Conservation (phyloP, 92 coral and sea anemone species). For the Diadumene lineata region DNA sequence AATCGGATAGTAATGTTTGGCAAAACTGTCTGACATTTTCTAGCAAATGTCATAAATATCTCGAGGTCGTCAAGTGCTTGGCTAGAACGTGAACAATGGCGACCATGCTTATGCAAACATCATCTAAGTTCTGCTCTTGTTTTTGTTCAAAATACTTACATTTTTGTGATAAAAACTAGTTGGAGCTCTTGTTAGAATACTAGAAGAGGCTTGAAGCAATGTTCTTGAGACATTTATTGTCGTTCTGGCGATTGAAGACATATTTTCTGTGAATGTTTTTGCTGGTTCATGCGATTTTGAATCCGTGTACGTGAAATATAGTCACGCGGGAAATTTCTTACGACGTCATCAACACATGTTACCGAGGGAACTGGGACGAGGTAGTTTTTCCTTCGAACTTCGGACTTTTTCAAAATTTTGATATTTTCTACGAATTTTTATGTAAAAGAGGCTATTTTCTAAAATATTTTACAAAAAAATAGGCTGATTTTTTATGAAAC, state of each 20-base stretch:
- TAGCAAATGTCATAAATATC: too few relatives aligned
- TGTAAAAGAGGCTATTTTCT: too few relatives aligned
- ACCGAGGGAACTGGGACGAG: background rate
- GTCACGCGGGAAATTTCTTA: slow-evolving; percentile 6
- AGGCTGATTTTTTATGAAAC: too few relatives aligned
- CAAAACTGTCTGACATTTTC: too few relatives aligned
- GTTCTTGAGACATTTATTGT: slow-evolving; percentile 34
- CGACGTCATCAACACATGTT: slow-evolving; percentile 12
- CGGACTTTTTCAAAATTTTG: background rate
- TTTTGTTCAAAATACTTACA: slow-evolving; percentile 37
- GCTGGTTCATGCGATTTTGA: background rate
- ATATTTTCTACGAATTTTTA: too few relatives aligned
- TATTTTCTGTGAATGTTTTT: slow-evolving; percentile 12
- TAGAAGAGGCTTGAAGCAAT: slow-evolving; percentile 30
- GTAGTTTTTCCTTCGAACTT: background rate
- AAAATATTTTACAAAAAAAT: too few relatives aligned
- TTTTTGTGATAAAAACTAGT: slow-evolving; percentile 71
- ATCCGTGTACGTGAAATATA: background rate
- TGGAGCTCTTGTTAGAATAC: slow-evolving; percentile 29
- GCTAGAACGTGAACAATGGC: background rate
- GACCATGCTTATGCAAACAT: background rate
- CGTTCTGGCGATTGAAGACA: slow-evolving; percentile 46
- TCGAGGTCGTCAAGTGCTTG: background rate
- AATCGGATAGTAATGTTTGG: too few relatives aligned
- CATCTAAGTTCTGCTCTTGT: background rate